These are phyloP conservation scores for Gila robusta DNA, from an alignment of 2,797 vertebrate genomes.

Conservation along the genomic window DNA sequence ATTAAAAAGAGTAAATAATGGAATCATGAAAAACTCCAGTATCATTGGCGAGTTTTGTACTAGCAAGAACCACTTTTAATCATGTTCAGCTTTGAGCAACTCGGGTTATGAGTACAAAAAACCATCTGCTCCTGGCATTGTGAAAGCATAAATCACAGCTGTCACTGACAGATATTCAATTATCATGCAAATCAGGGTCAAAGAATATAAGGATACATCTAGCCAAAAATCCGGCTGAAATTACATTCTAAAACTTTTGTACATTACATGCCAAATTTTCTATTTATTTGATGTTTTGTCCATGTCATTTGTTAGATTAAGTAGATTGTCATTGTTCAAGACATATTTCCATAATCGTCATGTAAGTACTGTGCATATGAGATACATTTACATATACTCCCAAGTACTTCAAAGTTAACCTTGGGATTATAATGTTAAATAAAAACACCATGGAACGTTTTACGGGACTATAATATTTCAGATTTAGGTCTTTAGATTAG, in stretches of 20 bases:
- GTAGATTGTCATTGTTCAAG: not conserved
- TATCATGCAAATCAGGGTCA: not conserved
- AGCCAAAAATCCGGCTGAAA: not conserved
- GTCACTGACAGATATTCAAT: conserved; percentile 24
- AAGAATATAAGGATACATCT: not conserved
- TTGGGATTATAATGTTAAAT: not conserved
- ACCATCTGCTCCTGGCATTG: conserved; percentile 23
- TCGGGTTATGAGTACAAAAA: conserved; percentile 3
- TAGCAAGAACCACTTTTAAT: not conserved
- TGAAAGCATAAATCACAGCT: conserved; percentile 8
- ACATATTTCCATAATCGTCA: not conserved
- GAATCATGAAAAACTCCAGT: too few species aligned
- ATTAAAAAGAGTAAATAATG: too few species aligned
- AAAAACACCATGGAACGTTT: not conserved
- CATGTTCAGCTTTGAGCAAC: not conserved
- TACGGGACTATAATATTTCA: not conserved
- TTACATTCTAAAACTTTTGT: not conserved
- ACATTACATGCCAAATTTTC: not conserved
- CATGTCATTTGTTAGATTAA: not conserved
- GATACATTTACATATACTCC: not conserved
- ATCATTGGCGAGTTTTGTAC: too few species aligned
- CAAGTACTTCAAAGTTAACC: not conserved
- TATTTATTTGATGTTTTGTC: not conserved
- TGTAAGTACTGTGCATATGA: not conserved
- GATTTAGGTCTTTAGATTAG: not conserved